Evolutionary conservation across 2,797 vertebrate species (phyloP).

Genomic region (Pelobates cultripes): DNA sequence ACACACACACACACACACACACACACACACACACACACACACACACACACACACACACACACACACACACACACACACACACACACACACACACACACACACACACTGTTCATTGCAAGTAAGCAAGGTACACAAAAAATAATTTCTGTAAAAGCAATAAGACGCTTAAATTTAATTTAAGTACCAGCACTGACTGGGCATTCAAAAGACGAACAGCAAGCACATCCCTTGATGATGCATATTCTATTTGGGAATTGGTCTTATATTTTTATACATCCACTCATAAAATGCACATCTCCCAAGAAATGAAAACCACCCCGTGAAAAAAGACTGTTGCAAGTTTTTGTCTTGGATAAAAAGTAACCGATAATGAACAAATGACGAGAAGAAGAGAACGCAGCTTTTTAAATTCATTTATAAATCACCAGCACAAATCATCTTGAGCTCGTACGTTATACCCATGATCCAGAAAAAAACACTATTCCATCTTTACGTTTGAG

Average conservation of each 20-base stretch:
- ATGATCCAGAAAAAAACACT: slow-evolving; percentile 71
- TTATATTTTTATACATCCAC: neutral
- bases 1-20: too few species aligned
- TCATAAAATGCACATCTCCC: too few species aligned
- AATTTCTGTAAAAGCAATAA: neutral
- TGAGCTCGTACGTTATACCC: slow-evolving; percentile 68
- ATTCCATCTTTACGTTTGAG: slow-evolving; percentile 76
- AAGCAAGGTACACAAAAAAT: neutral
- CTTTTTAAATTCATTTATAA: slow-evolving; percentile 62
- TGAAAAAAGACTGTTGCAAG: slow-evolving; percentile 58
- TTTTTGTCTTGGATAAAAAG: slow-evolving; percentile 55
- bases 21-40: too few species aligned
- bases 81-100: too few species aligned
- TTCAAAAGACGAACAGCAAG: too few species aligned
- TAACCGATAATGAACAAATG: slow-evolving; percentile 44
- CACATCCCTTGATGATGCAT: neutral
- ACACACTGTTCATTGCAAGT: too few species aligned
- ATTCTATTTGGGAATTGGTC: neutral
- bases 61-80: too few species aligned
- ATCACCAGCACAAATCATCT: slow-evolving; percentile 68
- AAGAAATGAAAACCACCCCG: neutral
- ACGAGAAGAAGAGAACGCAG: too few species aligned
- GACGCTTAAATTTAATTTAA: too few species aligned
- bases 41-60: too few species aligned
- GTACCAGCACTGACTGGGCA: too few species aligned